Evolutionary conservation across 37 sponge, comb jelly and placozoan genomes (phyloP).

Genomic region (Corticium candelabrum): DNA sequence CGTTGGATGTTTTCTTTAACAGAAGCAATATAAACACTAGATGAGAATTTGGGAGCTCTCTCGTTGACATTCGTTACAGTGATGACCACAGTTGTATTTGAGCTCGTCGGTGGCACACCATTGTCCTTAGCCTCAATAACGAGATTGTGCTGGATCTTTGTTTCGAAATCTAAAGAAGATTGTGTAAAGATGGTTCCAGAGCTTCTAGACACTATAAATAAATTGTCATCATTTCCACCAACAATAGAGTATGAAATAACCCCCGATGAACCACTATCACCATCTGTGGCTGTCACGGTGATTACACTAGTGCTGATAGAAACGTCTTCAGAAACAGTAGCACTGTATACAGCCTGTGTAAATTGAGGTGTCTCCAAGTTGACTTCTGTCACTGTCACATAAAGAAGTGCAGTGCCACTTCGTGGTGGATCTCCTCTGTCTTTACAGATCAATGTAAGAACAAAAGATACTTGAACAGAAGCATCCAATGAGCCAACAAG

Average conservation of each 20-base stretch:
- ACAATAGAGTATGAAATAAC: neutral
- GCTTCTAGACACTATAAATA: neutral
- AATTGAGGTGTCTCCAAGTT: neutral
- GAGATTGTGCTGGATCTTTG: neutral
- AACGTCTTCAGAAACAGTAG: neutral
- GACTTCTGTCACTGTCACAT: neutral
- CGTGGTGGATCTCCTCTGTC: neutral
- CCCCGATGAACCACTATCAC: neutral
- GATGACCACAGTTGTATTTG: constrained; percentile 17
- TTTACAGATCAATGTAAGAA: neutral
- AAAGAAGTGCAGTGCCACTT: neutral
- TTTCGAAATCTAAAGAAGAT: neutral
- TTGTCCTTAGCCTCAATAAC: constrained; percentile 5
- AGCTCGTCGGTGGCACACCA: neutral
- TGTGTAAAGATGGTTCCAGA: neutral
- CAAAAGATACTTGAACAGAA: neutral
- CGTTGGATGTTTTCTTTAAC: constrained; percentile 22
- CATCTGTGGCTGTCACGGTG: neutral
- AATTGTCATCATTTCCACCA: neutral
- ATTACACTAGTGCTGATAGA: neutral
- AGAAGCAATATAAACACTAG: constrained; percentile 21
- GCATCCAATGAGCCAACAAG: neutral
- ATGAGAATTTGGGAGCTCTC: constrained; percentile 19
- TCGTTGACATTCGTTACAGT: constrained; percentile 35
- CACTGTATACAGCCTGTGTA: neutral